These are phyloP conservation scores for Cordylochernes scorpioides DNA, from an alignment of 2,888 invertebrate genomes.

Conservation along the genomic window DNA sequence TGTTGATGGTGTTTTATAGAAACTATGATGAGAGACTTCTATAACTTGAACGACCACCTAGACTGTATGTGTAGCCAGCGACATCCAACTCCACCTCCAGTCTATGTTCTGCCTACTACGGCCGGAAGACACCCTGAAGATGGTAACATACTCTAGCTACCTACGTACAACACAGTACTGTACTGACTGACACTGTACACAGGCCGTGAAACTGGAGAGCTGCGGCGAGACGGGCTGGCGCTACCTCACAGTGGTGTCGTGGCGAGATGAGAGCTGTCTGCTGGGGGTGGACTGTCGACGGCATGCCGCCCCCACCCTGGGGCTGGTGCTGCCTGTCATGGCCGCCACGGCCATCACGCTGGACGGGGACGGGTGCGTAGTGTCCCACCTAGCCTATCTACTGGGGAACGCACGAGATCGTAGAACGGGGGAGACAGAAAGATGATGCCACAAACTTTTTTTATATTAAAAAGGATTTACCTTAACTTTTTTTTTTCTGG, in stretches of 20 bases:
- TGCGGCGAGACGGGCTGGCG: slow-evolving; percentile 56
- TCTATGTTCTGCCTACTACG: slow-evolving; percentile 81
- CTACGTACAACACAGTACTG: not conserved
- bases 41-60: too few species aligned
- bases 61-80: slow-evolving; percentile 28
- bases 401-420: too few species aligned
- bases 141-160: too few species aligned
- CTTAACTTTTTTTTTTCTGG: too few species aligned
- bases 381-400: too few species aligned
- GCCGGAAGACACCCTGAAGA: slow-evolving; percentile 83
- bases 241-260: slow-evolving; percentile 40
- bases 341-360: slow-evolving; percentile 76
- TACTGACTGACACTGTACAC: slow-evolving; percentile 14
- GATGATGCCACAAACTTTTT: too few species aligned
- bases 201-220: slow-evolving; percentile 93
- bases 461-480: too few species aligned
- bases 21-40: too few species aligned
- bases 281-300: slow-evolving; percentile 81
- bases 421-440: too few species aligned
- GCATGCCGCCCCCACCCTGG: slow-evolving; percentile 59
- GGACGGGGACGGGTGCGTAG: slow-evolving; percentile 73
- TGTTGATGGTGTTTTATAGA: too few species aligned
- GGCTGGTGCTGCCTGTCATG: slow-evolving; percentile 66
- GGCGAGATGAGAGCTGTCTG: slow-evolving; percentile 64
- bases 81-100: slow-evolving; percentile 84